Evolutionary conservation across 2,888 invertebrate species (phyloP).

Genomic region (Nephrotoma guestfalica): DNA sequence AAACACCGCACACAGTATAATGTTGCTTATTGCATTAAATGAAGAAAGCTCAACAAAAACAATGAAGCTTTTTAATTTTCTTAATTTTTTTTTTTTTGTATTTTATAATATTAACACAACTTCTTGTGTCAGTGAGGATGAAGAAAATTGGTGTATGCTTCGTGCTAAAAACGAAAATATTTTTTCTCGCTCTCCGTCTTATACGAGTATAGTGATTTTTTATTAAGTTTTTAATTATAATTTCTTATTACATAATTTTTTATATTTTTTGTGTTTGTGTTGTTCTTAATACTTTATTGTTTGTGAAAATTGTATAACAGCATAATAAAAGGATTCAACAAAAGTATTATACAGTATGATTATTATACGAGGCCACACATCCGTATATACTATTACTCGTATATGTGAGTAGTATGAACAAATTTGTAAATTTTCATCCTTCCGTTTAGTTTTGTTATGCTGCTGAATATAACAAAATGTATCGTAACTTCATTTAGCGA

Average conservation of each 20-base stretch:
- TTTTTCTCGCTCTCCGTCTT: neutral
- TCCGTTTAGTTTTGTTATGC: neutral
- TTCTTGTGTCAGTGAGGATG: neutral
- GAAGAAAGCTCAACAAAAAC: neutral
- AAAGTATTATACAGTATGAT: neutral
- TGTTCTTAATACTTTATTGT: neutral
- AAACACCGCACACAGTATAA: neutral
- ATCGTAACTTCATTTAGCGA: neutral
- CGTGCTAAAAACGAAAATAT: neutral
- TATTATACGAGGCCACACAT: neutral
- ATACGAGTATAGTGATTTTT: neutral
- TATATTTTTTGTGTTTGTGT: neutral
- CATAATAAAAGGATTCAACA: neutral
- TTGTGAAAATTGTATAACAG: neutral
- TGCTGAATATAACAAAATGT: neutral
- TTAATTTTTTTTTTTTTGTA: neutral
- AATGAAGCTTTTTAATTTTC: neutral
- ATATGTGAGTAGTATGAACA: neutral
- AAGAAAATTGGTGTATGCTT: neutral
- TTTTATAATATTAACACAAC: neutral
- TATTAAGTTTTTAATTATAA: neutral
- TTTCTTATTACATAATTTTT: neutral
- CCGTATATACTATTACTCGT: no score
- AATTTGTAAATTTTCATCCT: neutral
- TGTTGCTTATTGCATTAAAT: neutral